A percentile compares a stretch with the other conserved stretches of the same genome.
Conservation (phyloP, 2,797 vertebrate genomes). For the Acestrorhynchus altus region DNA sequence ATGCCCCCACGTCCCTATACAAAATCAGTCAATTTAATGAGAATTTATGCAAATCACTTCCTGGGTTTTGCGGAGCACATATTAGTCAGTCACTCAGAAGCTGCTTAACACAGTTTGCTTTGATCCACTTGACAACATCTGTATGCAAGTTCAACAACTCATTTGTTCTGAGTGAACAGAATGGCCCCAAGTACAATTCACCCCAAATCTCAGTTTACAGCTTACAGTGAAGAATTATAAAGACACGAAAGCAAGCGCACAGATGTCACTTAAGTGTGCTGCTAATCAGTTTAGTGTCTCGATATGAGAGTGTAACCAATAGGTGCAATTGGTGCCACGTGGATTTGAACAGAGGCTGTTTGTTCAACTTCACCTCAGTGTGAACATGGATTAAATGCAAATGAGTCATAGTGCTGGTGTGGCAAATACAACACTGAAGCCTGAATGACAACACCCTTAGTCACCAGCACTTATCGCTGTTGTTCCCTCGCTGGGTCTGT, state of each 20-base stretch:
- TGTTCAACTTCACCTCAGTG: neutral
- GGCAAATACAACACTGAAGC: neutral
- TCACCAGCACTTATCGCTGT: neutral
- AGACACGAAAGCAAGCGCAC: neutral
- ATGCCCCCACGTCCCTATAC: too few relatives aligned
- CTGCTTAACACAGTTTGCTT: too few relatives aligned
- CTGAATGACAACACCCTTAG: neutral
- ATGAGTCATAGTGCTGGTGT: conserved; percentile 2
- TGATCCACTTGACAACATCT: too few relatives aligned
- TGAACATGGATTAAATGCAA: neutral
- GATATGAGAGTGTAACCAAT: neutral
- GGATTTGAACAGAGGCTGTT: neutral
- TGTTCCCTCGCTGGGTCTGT: neutral
- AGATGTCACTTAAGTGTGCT: neutral
- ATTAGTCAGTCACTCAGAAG: too few relatives aligned
- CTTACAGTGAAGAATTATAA: neutral
- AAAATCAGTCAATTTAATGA: too few relatives aligned
- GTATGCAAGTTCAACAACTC: too few relatives aligned
- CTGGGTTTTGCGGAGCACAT: too few relatives aligned
- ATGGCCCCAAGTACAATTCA: neutral
- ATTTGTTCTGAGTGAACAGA: too few relatives aligned
- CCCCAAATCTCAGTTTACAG: neutral
- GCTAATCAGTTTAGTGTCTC: too few relatives aligned
- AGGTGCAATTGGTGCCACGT: too few relatives aligned
- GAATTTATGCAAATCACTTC: too few relatives aligned